These are phyloP conservation scores for Drosophila pseudotalamancana DNA, from an alignment of 2,888 invertebrate species.

Conservation along the genomic window DNA sequence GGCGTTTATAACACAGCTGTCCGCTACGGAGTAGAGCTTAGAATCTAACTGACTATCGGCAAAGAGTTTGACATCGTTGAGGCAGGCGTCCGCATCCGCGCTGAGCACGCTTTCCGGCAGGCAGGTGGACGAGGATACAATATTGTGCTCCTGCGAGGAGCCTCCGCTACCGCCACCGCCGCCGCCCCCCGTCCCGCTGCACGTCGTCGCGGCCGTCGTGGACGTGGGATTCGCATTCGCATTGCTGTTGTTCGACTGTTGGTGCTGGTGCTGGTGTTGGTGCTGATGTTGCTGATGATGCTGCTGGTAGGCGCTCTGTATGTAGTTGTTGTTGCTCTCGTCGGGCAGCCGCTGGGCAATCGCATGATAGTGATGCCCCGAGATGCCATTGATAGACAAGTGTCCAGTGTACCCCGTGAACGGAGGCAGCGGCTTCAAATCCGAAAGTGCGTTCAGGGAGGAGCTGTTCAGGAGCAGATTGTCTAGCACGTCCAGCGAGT, in stretches of 20 bases:
- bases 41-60: slow-evolving; percentile 85
- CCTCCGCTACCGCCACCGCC: slow-evolving; percentile 43
- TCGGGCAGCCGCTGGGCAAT: slow-evolving; percentile 91
- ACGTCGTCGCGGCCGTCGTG: slow-evolving; percentile 61
- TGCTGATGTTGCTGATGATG: slow-evolving; percentile 56
- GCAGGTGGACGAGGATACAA: slow-evolving; percentile 90
- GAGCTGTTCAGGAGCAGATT: slow-evolving; percentile 86
- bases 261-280: slow-evolving; percentile 58
- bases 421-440: slow-evolving; percentile 93
- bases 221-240: slow-evolving; percentile 66
- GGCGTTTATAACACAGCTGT: slow-evolving; percentile 83
- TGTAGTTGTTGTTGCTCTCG: slow-evolving; percentile 90
- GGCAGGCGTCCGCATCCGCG: slow-evolving; percentile 84
- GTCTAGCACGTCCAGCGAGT: slow-evolving; percentile 89
- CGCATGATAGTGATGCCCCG: slow-evolving; percentile 94
- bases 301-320: slow-evolving; percentile 86
- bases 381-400: slow-evolving; percentile 93
- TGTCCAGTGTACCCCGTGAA: slow-evolving; percentile 94
- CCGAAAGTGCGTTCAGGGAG: slow-evolving; percentile 88
- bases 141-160: slow-evolving; percentile 87
- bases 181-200: slow-evolving; percentile 62
- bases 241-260: slow-evolving; percentile 57
- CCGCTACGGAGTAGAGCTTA: slow-evolving; percentile 86
- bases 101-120: slow-evolving; percentile 87
- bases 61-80: slow-evolving; percentile 87